Conservation (phyloP, 2,888 invertebrate species). For the Agrilus biguttatus region DNA sequence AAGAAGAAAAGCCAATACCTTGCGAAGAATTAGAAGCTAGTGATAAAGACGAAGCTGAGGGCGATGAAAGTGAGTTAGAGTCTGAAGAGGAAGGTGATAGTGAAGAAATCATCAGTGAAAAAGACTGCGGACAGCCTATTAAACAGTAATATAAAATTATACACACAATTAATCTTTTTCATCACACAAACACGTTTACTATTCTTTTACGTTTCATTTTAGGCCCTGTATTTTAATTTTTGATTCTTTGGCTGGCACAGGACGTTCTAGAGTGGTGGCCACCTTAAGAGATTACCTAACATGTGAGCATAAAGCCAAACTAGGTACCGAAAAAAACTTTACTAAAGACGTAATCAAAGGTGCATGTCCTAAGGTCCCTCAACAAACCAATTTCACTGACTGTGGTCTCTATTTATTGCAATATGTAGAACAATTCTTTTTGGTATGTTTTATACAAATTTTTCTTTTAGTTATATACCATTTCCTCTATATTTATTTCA, state of each 20-base stretch:
- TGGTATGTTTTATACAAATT: constrained; percentile 35
- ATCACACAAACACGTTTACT: not conserved
- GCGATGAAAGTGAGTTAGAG: constrained; percentile 58
- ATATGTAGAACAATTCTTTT: constrained; percentile 92
- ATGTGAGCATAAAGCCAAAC: constrained; percentile 69
- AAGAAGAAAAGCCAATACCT: constrained; percentile 38
- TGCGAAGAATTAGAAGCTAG: constrained; percentile 58
- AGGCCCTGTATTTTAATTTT: constrained; percentile 91
- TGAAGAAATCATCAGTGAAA: constrained; percentile 23
- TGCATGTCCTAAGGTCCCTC: constrained; percentile 82
- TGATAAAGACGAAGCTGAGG: constrained; percentile 52
- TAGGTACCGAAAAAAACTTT: constrained; percentile 47
- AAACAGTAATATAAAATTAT: constrained; percentile 42
- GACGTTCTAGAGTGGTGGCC: constrained; percentile 70
- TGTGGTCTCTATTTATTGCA: constrained; percentile 92
- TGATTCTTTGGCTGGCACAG: constrained; percentile 79
- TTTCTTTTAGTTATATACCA: not conserved
- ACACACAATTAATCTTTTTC: not conserved
- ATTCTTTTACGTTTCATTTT: constrained; percentile 26
- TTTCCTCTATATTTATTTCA: constrained; percentile 19
- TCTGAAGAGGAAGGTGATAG: constrained; percentile 34
- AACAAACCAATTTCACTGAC: constrained; percentile 93
- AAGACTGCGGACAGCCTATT: constrained; percentile 36
- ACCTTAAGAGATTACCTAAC: constrained; percentile 84
- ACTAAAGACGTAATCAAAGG: constrained; percentile 77